phyloP scores from a whole-genome alignment of 2,113 vertebrate genomes.

The Cyprinodon variegatus region DNA sequence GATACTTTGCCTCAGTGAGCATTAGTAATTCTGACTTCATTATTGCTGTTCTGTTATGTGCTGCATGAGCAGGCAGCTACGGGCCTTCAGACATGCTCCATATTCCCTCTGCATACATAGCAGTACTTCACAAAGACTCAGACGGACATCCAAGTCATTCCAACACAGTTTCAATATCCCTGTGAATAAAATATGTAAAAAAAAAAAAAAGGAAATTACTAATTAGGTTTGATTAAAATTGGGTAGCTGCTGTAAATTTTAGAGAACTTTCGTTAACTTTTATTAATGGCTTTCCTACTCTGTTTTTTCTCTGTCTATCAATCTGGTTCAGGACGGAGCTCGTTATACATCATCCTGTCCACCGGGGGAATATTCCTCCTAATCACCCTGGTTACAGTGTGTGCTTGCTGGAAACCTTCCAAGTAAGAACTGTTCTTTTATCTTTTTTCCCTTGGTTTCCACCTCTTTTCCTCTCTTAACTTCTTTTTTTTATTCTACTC shows the following conservation, averaged over 20 bases:
- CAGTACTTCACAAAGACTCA: slow-evolving; percentile 18
- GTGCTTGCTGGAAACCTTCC: slow-evolving; percentile 98
- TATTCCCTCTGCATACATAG: slow-evolving; percentile 31
- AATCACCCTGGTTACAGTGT: slow-evolving; percentile 96
- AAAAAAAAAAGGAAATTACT: not conserved
- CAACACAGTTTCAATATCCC: slow-evolving; percentile 14
- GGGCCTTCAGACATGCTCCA: slow-evolving; percentile 19
- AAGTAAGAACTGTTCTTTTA: slow-evolving; percentile 80
- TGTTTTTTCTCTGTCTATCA: slow-evolving; percentile 18
- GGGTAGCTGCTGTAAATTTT: not conserved
- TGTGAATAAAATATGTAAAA: not conserved
- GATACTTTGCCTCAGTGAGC: slow-evolving; percentile 53
- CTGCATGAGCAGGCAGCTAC: slow-evolving; percentile 50
- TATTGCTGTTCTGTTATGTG: slow-evolving; percentile 50
- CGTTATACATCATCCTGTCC: slow-evolving; percentile 97
- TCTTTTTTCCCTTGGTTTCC: not conserved
- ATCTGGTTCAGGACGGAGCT: slow-evolving; percentile 88
- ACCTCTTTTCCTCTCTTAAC: not conserved
- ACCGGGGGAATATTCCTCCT: slow-evolving; percentile 97
- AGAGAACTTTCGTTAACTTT: not conserved
- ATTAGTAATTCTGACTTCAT: slow-evolving; percentile 64
- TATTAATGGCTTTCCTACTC: not conserved
- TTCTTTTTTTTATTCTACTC: not conserved
- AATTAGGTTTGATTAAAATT: not conserved
- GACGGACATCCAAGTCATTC: slow-evolving; percentile 26